Percentiles rank a stretch among this genome's conserved stretches.
Evolutionary conservation across 2,797 vertebrate genomes (phyloP).

Genomic region (Megaceryle alcyon): DNA sequence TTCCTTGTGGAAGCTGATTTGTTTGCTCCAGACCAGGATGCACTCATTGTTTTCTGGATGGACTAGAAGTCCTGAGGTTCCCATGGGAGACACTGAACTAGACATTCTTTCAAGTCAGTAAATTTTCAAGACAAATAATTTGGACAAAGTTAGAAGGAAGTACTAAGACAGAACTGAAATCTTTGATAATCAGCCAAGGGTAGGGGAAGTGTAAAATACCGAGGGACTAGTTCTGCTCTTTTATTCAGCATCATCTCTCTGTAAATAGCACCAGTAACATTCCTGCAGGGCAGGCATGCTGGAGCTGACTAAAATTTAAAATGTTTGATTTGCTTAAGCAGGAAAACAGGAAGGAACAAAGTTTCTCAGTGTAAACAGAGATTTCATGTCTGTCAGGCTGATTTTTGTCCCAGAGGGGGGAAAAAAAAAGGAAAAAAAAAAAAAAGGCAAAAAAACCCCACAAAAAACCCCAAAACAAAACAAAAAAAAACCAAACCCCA

Average conservation of each 20-base stretch:
- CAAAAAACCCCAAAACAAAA: no score
- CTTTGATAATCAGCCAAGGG: conserved; percentile 34
- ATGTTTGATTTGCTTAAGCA: conserved; percentile 25
- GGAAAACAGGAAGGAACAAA: conserved; percentile 24
- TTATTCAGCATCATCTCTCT: conserved; percentile 25
- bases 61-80: neutral
- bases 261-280: conserved; percentile 37
- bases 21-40: neutral
- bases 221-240: conserved; percentile 20
- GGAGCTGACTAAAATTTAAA: neutral
- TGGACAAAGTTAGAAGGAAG: conserved; percentile 23
- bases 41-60: neutral
- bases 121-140: conserved; percentile 32
- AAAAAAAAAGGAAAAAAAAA: neutral
- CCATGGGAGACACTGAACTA: neutral
- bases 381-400: neutral
- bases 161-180: conserved; percentile 4
- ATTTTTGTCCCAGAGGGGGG: neutral
- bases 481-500: no score
- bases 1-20: neutral
- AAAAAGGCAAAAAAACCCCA: no score
- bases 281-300: conserved; percentile 25
- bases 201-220: conserved; percentile 31
- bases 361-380: conserved; percentile 18
- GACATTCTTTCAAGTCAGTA: neutral